These are phyloP conservation scores for Netta rufina DNA, from an alignment of 2,797 vertebrate species.

Conservation along the genomic window DNA sequence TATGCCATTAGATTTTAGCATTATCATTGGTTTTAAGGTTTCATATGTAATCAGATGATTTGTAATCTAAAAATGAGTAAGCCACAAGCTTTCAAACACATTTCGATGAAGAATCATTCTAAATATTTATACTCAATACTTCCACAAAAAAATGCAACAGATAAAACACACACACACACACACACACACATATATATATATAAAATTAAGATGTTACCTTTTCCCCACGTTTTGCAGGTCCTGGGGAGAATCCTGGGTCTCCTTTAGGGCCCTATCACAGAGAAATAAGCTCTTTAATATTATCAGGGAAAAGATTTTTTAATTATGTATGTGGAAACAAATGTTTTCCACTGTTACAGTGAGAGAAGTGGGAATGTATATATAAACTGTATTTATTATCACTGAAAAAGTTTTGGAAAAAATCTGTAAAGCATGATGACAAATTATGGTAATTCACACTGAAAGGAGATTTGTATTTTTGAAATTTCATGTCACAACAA, in stretches of 20 bases:
- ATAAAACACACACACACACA: background rate
- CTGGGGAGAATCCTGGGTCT: slow-evolving; percentile 92
- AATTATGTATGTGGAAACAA: background rate
- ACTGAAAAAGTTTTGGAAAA: background rate
- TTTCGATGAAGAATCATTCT: background rate
- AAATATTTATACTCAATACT: slow-evolving; percentile 3
- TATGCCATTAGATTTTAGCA: background rate
- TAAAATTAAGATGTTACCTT: slow-evolving; percentile 81
- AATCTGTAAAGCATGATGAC: background rate
- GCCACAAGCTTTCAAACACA: background rate
- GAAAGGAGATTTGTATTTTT: background rate
- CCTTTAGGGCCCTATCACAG: slow-evolving; percentile 89
- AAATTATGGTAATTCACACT: background rate
- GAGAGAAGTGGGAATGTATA: background rate
- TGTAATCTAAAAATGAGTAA: background rate
- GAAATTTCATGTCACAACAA: background rate
- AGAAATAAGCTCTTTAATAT: slow-evolving; percentile 28
- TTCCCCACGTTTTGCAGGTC: slow-evolving; percentile 85
- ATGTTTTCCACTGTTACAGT: background rate
- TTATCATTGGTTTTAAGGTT: background rate
- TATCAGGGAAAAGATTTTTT: background rate
- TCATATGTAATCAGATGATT: background rate
- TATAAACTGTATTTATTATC: background rate
- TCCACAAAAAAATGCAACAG: background rate
- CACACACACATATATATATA: too few relatives aligned